Evolutionary conservation across 1,140 invertebrate genomes (phyloP), one percentile per base, ranked within the genome.

Genomic region (Atta colombica): DNA sequence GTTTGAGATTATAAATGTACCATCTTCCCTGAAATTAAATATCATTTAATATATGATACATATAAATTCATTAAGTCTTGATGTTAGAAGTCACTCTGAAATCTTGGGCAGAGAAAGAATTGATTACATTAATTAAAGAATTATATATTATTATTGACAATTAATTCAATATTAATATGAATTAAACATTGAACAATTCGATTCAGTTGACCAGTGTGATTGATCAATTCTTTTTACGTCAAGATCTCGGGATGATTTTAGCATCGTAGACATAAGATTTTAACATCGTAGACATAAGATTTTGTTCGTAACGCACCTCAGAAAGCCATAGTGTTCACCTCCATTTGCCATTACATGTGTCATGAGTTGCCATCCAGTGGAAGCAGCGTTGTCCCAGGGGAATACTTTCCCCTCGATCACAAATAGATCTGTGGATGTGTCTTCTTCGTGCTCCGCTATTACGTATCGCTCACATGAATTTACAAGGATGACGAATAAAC

Each of bases 1-100:
- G 92, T 99, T 98, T 90, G 97, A 97, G 65, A 99, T 97, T 14
- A 97, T 95, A 95, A 99, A 99, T 12, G 97, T 97, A n/a, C 99
- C 99, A 96, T 99, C 99, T 91, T 98, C 97, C 91, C 97, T 98
- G 77, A 84, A 94, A 93, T 82, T 58, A 91, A 82, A 89, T 39
- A 12, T 71, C 25, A 5, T 77, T 77, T 78, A 35, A 61, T 71
- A 66, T 75, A 69, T 25, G 49, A 53, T 10, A 8, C 12, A 14
- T 8, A 35, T 14, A 39, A 39, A 39, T 39, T 39, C 35, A n/a
- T n/a, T 35, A 0, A 21, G 2, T 18, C 5, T 35, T 31, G 8
- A 45, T 45, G 8, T 45, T 45, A 45, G 8, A 10, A 45, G 10
- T 10, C 1, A 0, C 8, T 45, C 39, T 45, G 8, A 45, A 45